Percentiles rank a stretch among this genome's conserved stretches.
Conservation (phyloP, 2,113 vertebrate genomes). For the Nothocercus nigrocapillus region DNA sequence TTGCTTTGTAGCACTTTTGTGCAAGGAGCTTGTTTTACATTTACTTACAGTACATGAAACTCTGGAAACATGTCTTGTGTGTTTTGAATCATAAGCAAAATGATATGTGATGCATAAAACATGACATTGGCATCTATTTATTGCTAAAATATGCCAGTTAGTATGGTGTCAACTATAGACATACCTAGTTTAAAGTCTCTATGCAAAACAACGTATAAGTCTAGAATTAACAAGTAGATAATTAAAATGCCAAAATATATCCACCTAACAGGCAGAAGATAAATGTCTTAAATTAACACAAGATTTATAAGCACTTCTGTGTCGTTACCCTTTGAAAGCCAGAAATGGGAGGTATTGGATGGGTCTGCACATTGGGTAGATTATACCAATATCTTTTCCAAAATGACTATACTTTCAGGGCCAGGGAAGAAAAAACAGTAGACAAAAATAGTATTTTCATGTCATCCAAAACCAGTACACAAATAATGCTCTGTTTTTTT, state of each 20-base stretch:
- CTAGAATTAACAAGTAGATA: constrained; percentile 23
- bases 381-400: not conserved
- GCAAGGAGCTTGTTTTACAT: constrained; percentile 47
- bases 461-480: not conserved
- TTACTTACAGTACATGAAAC: constrained; percentile 16
- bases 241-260: constrained; percentile 1
- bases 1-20: not conserved
- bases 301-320: constrained; percentile 42
- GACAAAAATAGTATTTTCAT: not conserved
- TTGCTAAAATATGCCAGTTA: not conserved
- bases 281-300: constrained; percentile 37
- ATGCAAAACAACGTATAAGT: not conserved
- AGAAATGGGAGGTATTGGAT: constrained; percentile 20
- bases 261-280: constrained; percentile 39
- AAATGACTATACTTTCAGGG: not conserved
- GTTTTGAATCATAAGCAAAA: constrained; percentile 30
- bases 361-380: constrained; percentile 23
- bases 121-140: not conserved
- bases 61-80: not conserved
- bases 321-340: not conserved
- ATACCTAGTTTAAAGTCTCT: not conserved
- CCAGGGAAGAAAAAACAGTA: not conserved
- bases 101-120: not conserved
- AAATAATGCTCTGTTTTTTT: not conserved
- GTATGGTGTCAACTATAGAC: not conserved